Evolutionary conservation across 2,888 invertebrate genomes (phyloP), one percentile per base, ranked within the genome.

Genomic region (Criorhina ranunculi): DNA sequence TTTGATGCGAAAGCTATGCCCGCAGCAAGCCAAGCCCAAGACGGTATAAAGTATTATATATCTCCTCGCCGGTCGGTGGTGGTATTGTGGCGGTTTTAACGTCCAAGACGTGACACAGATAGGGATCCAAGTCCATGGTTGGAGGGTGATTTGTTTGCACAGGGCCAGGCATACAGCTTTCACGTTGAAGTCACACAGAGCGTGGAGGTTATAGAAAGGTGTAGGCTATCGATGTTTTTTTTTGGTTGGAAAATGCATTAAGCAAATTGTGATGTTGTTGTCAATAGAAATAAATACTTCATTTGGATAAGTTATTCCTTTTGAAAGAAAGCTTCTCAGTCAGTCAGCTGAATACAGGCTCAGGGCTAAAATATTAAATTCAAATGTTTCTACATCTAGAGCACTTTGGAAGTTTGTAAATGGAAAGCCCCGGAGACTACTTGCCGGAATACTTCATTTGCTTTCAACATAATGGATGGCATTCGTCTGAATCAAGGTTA

Each of bases 41-140:
- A 70, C 46, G 46, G 12, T 66, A 66, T 72, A 67, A 80, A 73
- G 53, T 42, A 59, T 60, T 5, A 0, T 46, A 15, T 40, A 46
- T 49, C 46, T 66, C 17, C 37, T 40, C 29, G 11, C 24, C 4
- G 2, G 24, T 4, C 24, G 24, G n/a, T n/a, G 44, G 19, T 7
- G 70, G 12, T 15, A 40, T 24, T 37, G 31, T 57, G 15, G 53
- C 53, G 42, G 73, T 73, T 73, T n/a, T 75, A 55, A 80, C 67
- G 60, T 62, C 62, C 76, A 62, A 67, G 60, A 81, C 80, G 75
- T 81, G 80, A 55, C 76, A 57, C 29, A 7, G 80, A 81, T 81
- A 69, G 55, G 62, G 69, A 81, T 81, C 80, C 66, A 11, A 46
- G 67, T 33, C 9, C 35, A 33, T 46, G 46, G 55, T 29, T 31